These are phyloP conservation scores for Rhinogobius similis DNA, from an alignment of 2,113 vertebrate species.

Conservation along the genomic window DNA sequence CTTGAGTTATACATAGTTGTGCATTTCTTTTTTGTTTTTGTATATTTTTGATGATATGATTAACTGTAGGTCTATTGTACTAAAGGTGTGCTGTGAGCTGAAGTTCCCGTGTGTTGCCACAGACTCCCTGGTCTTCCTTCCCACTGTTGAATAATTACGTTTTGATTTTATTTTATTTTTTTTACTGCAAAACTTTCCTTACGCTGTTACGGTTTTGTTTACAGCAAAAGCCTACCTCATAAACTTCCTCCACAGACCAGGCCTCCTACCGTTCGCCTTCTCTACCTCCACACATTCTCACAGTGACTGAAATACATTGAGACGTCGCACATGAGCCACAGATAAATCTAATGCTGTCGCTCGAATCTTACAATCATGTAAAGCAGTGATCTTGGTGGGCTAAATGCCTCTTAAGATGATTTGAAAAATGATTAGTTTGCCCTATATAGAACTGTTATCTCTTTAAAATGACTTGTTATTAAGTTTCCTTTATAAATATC, in stretches of 20 bases:
- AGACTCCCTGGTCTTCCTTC: slow-evolving; percentile 66
- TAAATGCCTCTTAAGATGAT: neutral
- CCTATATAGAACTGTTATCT: slow-evolving; percentile 18
- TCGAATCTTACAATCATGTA: slow-evolving; percentile 49
- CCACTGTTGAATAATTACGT: slow-evolving; percentile 69
- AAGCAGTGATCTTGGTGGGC: slow-evolving; percentile 23
- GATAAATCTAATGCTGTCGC: slow-evolving; percentile 45
- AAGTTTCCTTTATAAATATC: slow-evolving; percentile 1
- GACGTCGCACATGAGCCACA: slow-evolving; percentile 46
- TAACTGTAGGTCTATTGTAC: slow-evolving; percentile 74
- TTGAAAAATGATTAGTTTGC: slow-evolving; percentile 1
- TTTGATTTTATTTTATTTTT: slow-evolving; percentile 40
- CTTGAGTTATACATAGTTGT: slow-evolving; percentile 85
- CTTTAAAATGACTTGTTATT: neutral
- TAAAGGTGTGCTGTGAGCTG: slow-evolving; percentile 74
- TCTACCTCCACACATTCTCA: slow-evolving; percentile 49
- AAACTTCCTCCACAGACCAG: slow-evolving; percentile 74
- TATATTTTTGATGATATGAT: slow-evolving; percentile 73
- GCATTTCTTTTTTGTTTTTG: slow-evolving; percentile 72
- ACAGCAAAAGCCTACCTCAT: slow-evolving; percentile 99
- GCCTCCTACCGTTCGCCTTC: slow-evolving; percentile 53
- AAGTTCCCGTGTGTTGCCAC: slow-evolving; percentile 72
- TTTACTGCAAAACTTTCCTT: slow-evolving; percentile 58
- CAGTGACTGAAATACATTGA: slow-evolving; percentile 18
- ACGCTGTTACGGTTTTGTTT: slow-evolving; percentile 81